Evolutionary conservation across 2,888 invertebrate species (phyloP).

Genomic region (Machimus rusticus): DNA sequence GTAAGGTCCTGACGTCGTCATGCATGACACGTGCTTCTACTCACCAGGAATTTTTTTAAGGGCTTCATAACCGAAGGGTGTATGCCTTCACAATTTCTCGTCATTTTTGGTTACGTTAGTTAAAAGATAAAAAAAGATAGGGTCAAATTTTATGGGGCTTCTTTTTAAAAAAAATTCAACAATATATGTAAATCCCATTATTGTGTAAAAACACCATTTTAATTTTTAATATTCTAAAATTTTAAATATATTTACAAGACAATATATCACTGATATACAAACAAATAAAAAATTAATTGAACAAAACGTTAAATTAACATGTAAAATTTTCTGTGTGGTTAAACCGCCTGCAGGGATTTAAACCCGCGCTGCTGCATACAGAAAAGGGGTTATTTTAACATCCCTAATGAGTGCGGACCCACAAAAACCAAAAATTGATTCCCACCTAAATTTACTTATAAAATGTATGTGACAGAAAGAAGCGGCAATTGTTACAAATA

Average conservation of each 20-base stretch:
- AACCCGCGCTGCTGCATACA: not conserved
- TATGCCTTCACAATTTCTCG: not conserved
- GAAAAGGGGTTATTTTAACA: not conserved
- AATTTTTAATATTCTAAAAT: too few relatives aligned
- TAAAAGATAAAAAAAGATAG: not conserved
- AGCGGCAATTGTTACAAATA: not conserved
- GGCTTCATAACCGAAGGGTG: not conserved
- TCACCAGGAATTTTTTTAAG: not conserved
- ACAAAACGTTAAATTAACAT: not conserved
- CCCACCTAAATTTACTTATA: not conserved
- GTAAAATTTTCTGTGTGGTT: not conserved
- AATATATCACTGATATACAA: not conserved
- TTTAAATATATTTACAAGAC: not conserved
- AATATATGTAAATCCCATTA: not conserved
- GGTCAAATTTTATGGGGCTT: not conserved
- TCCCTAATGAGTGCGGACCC: not conserved
- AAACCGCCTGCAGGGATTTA: not conserved
- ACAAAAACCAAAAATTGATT: not conserved
- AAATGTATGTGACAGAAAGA: not conserved
- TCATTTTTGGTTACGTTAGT: not conserved
- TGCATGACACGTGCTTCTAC: constrained; percentile 30
- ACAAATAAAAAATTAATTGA: not conserved
- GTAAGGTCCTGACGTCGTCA: constrained; percentile 20
- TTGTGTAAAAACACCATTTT: too few relatives aligned
- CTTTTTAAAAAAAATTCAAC: too few relatives aligned